Percentiles rank a stretch among this genome's conserved stretches.
phyloP scores from a whole-genome alignment of 2,113 vertebrate genomes.

The Ploceus nigricollis region DNA sequence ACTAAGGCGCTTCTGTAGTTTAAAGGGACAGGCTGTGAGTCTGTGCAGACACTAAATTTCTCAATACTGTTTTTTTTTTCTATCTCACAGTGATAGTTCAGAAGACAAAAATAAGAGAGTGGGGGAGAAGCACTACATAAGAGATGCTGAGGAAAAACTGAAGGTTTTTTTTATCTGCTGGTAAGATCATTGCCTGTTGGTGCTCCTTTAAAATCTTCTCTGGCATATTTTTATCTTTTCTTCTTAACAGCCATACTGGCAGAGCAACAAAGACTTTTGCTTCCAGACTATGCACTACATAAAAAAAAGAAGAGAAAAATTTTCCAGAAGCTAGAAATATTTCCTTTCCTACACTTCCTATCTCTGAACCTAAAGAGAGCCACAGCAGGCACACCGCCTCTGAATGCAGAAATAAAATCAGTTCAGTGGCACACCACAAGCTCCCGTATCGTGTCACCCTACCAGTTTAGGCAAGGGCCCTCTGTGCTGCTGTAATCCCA shows the following conservation, averaged over 20 bases:
- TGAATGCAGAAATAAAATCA: not conserved
- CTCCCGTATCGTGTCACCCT: not conserved
- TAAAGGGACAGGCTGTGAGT: slow-evolving; percentile 51
- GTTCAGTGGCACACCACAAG: not conserved
- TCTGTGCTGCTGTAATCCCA: not conserved
- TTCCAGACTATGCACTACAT: not conserved
- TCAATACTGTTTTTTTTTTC: not conserved
- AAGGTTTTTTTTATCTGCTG: not conserved
- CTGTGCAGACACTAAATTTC: not conserved
- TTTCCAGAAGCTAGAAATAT: not conserved
- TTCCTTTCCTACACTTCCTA: not conserved
- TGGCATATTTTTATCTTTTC: not conserved
- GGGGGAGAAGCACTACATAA: not conserved
- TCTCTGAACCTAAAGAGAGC: not conserved
- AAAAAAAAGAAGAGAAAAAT: not conserved
- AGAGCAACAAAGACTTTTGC: not conserved
- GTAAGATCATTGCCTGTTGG: not conserved
- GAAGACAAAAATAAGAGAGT: not conserved
- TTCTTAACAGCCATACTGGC: not conserved
- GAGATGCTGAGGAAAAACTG: not conserved
- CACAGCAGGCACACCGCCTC: not conserved
- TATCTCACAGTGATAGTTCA: not conserved
- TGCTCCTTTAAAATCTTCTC: not conserved
- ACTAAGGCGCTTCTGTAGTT: slow-evolving; percentile 49
- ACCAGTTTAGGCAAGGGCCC: not conserved